These are phyloP conservation scores for Takifugu ocellatus DNA, from an alignment of 2,797 vertebrate species.

Conservation along the genomic window DNA sequence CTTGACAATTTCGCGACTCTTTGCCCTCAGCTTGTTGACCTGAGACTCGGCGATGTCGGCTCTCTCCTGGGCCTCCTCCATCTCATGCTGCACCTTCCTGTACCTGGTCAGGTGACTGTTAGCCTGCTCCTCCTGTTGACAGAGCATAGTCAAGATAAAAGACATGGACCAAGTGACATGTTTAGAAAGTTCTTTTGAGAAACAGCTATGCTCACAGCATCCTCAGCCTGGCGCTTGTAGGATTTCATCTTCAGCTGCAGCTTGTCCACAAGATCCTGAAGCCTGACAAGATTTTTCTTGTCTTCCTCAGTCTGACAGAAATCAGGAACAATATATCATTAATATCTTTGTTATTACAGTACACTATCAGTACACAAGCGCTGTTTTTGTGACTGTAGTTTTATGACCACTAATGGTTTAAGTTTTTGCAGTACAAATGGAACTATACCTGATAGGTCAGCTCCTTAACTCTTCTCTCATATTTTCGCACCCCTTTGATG, in stretches of 20 bases:
- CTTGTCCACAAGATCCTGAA: conserved; percentile 91
- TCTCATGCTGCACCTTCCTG: conserved; percentile 88
- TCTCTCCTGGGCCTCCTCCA: conserved; percentile 87
- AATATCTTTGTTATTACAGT: neutral
- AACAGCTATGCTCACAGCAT: conserved; percentile 78
- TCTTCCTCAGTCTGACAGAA: conserved; percentile 82
- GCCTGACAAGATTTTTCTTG: conserved; percentile 83
- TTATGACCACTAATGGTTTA: neutral
- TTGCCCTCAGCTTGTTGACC: conserved; percentile 88
- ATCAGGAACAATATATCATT: conserved; percentile 9
- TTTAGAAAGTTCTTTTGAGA: neutral
- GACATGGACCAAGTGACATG: neutral
- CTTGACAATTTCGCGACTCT: conserved; percentile 82
- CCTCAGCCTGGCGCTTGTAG: conserved; percentile 89
- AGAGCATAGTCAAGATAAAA: conserved; percentile 23
- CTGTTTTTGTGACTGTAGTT: neutral
- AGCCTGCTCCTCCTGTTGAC: conserved; percentile 84
- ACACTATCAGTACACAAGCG: neutral
- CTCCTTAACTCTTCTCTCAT: conserved; percentile 83
- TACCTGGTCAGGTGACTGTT: conserved; percentile 85
- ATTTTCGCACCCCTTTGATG: conserved; percentile 82
- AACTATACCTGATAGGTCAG: conserved; percentile 81
- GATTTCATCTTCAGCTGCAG: conserved; percentile 88
- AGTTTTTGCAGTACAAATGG: neutral
- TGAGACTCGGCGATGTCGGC: conserved; percentile 91